These are phyloP conservation scores for Numenius arquata DNA, from an alignment of 2,113 vertebrate genomes.

Conservation along the genomic window DNA sequence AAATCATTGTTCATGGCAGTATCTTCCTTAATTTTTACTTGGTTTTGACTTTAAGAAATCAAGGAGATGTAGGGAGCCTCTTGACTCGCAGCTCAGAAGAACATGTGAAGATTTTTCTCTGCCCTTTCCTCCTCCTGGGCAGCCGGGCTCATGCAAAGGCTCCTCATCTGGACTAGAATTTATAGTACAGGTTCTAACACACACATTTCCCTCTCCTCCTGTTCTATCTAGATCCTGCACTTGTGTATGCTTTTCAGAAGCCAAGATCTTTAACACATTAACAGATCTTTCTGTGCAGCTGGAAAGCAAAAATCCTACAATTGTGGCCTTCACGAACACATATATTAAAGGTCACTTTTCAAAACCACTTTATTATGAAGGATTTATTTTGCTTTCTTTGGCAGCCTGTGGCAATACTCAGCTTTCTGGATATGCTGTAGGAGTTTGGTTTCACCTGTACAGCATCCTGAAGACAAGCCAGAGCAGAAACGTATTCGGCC, in stretches of 20 bases:
- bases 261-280: neutral
- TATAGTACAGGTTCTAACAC: neutral
- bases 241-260: neutral
- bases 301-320: neutral
- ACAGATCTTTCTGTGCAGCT: neutral
- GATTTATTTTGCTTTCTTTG: neutral
- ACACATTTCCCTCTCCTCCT: neutral
- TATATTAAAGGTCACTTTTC: neutral
- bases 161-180: neutral
- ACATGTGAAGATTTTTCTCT: neutral
- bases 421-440: neutral
- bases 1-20: neutral
- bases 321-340: neutral
- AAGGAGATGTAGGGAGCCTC: neutral
- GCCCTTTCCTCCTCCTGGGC: neutral
- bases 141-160: neutral
- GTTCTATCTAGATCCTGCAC: neutral
- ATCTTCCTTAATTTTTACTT: neutral
- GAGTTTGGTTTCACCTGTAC: neutral
- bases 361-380: neutral
- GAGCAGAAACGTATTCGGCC: neutral
- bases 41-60: neutral
- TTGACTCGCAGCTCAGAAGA: neutral
- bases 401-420: neutral
- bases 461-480: neutral